Percentiles rank a stretch among this genome's conserved stretches.
These are phyloP conservation scores for Oryzaephilus surinamensis DNA, from an alignment of 1,140 invertebrate genomes.

Conservation along the genomic window DNA sequence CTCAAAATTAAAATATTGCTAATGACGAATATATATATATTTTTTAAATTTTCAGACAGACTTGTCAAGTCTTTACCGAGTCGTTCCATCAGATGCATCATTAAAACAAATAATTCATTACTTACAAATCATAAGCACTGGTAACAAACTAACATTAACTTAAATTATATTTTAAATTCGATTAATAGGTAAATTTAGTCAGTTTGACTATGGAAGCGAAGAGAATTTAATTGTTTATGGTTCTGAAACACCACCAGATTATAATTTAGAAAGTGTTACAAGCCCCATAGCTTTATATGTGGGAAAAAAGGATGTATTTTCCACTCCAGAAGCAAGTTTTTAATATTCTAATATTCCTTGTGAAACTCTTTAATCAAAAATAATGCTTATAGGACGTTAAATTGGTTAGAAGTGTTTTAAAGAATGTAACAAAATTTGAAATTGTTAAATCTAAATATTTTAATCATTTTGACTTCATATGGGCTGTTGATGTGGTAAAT, in stretches of 20 bases:
- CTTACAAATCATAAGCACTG: background rate
- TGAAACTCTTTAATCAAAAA: too few relatives aligned
- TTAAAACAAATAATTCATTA: constrained; percentile 1
- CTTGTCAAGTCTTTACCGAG: too few relatives aligned
- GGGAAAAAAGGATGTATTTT: constrained; percentile 46
- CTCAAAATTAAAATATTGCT: too few relatives aligned
- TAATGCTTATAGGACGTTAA: constrained; percentile 52
- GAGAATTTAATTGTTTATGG: constrained; percentile 15
- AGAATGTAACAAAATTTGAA: constrained; percentile 36
- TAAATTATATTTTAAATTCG: too few relatives aligned
- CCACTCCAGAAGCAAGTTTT: constrained; percentile 46
- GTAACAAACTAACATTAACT: too few relatives aligned
- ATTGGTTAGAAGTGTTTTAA: constrained; percentile 39
- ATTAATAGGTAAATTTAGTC: background rate
- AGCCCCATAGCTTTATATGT: constrained; percentile 53
- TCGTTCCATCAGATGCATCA: background rate
- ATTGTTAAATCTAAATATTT: constrained; percentile 49
- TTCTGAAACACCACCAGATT: too few relatives aligned
- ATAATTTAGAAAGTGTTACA: too few relatives aligned
- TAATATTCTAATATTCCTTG: too few relatives aligned
- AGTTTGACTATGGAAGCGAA: constrained; percentile 46
- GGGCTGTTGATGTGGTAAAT: constrained; percentile 46
- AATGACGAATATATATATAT: too few relatives aligned
- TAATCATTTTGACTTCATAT: constrained; percentile 63
- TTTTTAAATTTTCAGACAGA: too few relatives aligned